phyloP scores from a whole-genome alignment of 2,797 vertebrate genomes.

The Myripristis jacobus region DNA sequence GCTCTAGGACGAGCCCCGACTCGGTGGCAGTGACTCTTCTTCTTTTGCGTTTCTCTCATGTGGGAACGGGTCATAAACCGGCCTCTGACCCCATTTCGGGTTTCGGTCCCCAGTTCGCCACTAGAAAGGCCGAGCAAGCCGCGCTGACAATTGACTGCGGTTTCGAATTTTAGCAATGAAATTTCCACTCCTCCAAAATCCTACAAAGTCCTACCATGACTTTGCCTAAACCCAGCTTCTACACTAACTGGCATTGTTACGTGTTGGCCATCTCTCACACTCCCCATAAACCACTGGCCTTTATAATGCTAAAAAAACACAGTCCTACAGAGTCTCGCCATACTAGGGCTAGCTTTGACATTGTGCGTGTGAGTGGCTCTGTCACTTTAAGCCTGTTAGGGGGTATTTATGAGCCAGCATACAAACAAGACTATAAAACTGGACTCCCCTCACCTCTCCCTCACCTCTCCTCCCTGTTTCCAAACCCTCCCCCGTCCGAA shows the following conservation, averaged over 20 bases:
- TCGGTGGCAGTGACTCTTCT: constrained; percentile 10
- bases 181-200: background rate
- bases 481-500: constrained; percentile 17
- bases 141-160: background rate
- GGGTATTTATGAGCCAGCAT: constrained; percentile 65
- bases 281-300: too few relatives aligned
- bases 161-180: background rate
- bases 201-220: too few relatives aligned
- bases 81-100: background rate
- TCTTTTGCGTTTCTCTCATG: constrained; percentile 4
- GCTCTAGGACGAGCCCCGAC: constrained; percentile 38
- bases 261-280: too few relatives aligned
- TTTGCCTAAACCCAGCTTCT: too few relatives aligned
- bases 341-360: constrained; percentile 6
- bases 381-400: constrained; percentile 63
- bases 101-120: constrained; percentile 1
- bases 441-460: constrained; percentile 61
- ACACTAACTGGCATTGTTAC: too few relatives aligned
- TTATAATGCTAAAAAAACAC: too few relatives aligned
- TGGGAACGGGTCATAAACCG: constrained; percentile 8
- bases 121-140: background rate
- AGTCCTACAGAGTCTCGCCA: background rate
- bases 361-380: constrained; percentile 36
- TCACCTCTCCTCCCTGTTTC: constrained; percentile 33
- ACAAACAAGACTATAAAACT: constrained; percentile 72